phyloP scores from a whole-genome alignment of 30 jellyfish, hydroid and myxozoan species.

The Haliclystus octoradiatus region DNA sequence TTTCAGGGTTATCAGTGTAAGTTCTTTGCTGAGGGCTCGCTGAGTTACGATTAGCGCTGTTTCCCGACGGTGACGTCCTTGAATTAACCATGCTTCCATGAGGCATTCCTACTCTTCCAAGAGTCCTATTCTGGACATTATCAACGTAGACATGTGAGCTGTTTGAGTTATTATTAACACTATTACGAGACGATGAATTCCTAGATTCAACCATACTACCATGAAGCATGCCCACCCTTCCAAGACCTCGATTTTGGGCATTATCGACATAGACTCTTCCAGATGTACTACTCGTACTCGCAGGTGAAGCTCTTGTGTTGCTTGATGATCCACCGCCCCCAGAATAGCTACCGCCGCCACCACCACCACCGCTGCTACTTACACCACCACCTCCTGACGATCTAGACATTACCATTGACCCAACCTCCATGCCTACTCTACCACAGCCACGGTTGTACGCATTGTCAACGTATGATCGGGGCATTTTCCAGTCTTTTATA shows the following conservation, averaged over 20 bases:
- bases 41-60: not conserved
- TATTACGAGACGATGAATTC: not conserved
- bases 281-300: not conserved
- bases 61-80: not conserved
- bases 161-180: not conserved
- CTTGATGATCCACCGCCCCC: not conserved
- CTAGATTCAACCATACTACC: not conserved
- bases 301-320: not conserved
- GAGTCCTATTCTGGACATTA: not conserved
- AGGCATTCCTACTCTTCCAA: not conserved
- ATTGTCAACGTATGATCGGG: not conserved
- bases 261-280: not conserved
- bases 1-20: not conserved
- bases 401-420: not conserved
- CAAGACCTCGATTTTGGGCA: not conserved
- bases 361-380: not conserved
- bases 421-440: not conserved
- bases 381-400: not conserved
- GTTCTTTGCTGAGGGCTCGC: not conserved
- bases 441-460: not conserved
- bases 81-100: not conserved
- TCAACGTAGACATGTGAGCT: not conserved
- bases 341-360: not conserved
- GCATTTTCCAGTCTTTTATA: not conserved
- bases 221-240: not conserved